These are phyloP conservation scores for Drosophila willistoni DNA, from an alignment of 1,140 invertebrate species.

Conservation along the genomic window DNA sequence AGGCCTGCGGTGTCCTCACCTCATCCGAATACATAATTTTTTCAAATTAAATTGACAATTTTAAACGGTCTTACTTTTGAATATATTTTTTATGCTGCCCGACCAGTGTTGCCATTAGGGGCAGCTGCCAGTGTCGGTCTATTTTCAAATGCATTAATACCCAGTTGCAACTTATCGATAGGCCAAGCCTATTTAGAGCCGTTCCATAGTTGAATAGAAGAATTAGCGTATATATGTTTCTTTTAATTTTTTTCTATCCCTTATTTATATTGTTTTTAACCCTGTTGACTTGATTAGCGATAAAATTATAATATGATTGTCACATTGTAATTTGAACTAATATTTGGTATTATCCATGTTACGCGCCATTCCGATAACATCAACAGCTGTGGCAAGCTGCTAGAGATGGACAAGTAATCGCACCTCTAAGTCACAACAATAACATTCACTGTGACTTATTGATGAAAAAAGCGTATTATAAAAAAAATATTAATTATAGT, in stretches of 20 bases:
- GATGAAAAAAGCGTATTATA: neutral
- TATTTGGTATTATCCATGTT: slow-evolving; percentile 21
- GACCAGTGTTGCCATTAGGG: slow-evolving; percentile 21
- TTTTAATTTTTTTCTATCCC: neutral
- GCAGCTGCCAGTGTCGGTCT: slow-evolving; percentile 37
- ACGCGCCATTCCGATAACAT: slow-evolving; percentile 33
- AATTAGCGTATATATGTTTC: neutral
- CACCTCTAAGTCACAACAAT: neutral
- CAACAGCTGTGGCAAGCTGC: slow-evolving; percentile 11
- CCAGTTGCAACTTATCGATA: slow-evolving; percentile 9
- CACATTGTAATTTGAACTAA: neutral
- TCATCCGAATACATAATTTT: slow-evolving; percentile 64
- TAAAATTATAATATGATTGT: neutral
- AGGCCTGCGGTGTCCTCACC: slow-evolving; percentile 63
- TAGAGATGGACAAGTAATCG: neutral
- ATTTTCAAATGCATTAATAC: slow-evolving; percentile 49
- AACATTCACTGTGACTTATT: neutral
- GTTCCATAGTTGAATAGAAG: slow-evolving; percentile 10
- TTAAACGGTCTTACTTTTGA: slow-evolving; percentile 20
- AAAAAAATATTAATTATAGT: neutral
- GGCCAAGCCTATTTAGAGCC: neutral
- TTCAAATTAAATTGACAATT: slow-evolving; percentile 23
- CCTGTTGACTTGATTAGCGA: too few species aligned
- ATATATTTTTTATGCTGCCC: slow-evolving; percentile 28
- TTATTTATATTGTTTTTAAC: too few species aligned